Base-by-base conservation (phyloP, 2,797 vertebrate genomes). In the Lemur catta region DNA sequence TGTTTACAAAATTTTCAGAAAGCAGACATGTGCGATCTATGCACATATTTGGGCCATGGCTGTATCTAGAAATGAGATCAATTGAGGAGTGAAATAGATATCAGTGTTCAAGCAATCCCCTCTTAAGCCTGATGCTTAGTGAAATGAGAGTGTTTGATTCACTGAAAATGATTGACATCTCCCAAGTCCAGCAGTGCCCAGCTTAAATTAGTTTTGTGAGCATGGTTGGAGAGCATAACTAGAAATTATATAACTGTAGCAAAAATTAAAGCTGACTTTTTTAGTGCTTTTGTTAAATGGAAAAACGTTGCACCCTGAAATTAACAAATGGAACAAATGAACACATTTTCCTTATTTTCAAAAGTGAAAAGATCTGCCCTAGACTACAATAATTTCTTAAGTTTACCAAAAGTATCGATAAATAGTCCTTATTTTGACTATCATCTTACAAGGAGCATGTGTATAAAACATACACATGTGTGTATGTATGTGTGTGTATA, bases 241-340 rank as follows among this genome's bases (percentile, higher is more conserved):
- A 89, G 74, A 92, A 78, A 94, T 71, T 65, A 86, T 92, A 35
- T 87, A 94, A 72, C 79, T 75, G 13, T 38, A 81, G 65, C 46
- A 86, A 90, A 95, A 95, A 89, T 84, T 74, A 91, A 95, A 87
- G 52, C 95, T 95, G 71, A 38, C 50, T 33, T 88, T 80, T 93
- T 93, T 63, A 50, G 59, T 86, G 93, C 50, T 89, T 90, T 95
- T 84, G 46, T 93, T 65, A 93, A 94, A 48, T 95, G 72, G 92
- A 52, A 80, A 95, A 92, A 67, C 33, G 22, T 86, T 89, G 3
- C 74, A 69, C 50, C 17, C 69, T 79, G 38, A 89, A 95, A 95
- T 95, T 80, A 95, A 89, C 89, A 94, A 84, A 81, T 80, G 69
- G 63, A 86, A 79, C 90, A 96, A 87, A 82, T 94, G 74, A 90